Evolutionary conservation across 2,888 invertebrate species (phyloP).

Genomic region (Julus scandinavius): DNA sequence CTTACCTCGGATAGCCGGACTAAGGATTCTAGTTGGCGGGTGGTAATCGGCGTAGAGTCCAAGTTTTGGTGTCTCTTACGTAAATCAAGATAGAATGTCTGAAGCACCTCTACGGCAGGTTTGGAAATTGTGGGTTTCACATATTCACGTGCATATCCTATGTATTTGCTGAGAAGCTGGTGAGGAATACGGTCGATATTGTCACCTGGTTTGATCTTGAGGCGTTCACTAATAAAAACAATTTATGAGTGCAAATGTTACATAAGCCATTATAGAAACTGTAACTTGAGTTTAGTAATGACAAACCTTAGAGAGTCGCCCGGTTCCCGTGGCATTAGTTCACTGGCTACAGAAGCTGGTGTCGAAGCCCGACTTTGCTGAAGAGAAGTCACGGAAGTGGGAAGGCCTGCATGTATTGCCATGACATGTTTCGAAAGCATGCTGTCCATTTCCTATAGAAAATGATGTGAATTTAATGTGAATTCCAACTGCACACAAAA

Average conservation of each 20-base stretch:
- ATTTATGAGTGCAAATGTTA: not conserved
- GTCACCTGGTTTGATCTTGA: slow-evolving; percentile 73
- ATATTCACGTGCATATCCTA: slow-evolving; percentile 84
- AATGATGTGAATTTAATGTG: slow-evolving; percentile 55
- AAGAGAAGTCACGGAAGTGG: slow-evolving; percentile 69
- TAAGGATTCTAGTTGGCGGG: slow-evolving; percentile 88
- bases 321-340: not conserved
- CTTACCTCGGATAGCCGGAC: slow-evolving; percentile 76
- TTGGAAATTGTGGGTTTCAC: slow-evolving; percentile 81
- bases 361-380: not conserved
- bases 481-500: not conserved
- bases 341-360: not conserved
- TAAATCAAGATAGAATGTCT: slow-evolving; percentile 83
- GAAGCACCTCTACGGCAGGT: slow-evolving; percentile 77
- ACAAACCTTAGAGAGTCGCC: slow-evolving; percentile 62
- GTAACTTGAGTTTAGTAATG: slow-evolving; percentile 58
- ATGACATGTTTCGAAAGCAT: slow-evolving; percentile 85
- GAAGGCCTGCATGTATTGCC: slow-evolving; percentile 65
- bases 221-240: slow-evolving; percentile 69
- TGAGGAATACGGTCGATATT: slow-evolving; percentile 77
- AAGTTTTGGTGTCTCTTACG: slow-evolving; percentile 73
- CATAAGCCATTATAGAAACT: not conserved
- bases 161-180: slow-evolving; percentile 84
- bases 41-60: slow-evolving; percentile 83
- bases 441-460: slow-evolving; percentile 76